Conservation (phyloP, 2,797 vertebrate genomes). For the Neopelma chrysocephalum region DNA sequence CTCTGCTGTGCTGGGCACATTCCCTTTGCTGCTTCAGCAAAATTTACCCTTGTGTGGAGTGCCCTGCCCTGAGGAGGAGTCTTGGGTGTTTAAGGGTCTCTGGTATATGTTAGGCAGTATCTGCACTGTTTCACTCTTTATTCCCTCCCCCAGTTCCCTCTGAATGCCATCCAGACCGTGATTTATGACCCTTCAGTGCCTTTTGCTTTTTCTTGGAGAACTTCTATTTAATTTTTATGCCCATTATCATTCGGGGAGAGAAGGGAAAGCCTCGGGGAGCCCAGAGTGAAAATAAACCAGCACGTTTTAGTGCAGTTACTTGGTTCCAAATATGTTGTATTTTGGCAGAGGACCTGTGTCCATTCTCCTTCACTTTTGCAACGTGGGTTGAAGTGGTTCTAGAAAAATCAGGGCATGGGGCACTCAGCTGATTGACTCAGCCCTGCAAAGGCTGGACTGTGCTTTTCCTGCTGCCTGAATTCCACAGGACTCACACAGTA, state of each 20-base stretch:
- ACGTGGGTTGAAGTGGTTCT: not conserved
- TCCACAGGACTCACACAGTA: accelerated
- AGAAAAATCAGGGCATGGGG: not conserved
- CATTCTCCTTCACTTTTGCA: not conserved
- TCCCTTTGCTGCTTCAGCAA: not conserved
- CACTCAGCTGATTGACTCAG: not conserved
- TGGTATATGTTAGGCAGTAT: not conserved
- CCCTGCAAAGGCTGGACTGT: not conserved
- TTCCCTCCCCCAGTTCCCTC: not conserved
- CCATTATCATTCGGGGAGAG: not conserved
- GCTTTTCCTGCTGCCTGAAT: not conserved
- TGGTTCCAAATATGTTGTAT: not conserved
- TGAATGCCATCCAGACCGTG: not conserved
- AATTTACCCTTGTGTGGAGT: not conserved
- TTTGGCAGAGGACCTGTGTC: not conserved
- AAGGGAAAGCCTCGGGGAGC: not conserved
- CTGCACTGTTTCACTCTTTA: not conserved
- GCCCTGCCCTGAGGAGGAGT: not conserved
- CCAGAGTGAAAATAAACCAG: not conserved
- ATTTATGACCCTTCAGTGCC: not conserved
- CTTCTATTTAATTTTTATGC: conserved; percentile 44
- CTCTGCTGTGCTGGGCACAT: not conserved
- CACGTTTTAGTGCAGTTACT: not conserved
- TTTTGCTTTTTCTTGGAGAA: not conserved
- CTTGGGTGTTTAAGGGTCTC: not conserved